These are phyloP conservation scores for Elephantulus edwardii DNA, from an alignment of 2,113 vertebrate species.

Conservation along the genomic window DNA sequence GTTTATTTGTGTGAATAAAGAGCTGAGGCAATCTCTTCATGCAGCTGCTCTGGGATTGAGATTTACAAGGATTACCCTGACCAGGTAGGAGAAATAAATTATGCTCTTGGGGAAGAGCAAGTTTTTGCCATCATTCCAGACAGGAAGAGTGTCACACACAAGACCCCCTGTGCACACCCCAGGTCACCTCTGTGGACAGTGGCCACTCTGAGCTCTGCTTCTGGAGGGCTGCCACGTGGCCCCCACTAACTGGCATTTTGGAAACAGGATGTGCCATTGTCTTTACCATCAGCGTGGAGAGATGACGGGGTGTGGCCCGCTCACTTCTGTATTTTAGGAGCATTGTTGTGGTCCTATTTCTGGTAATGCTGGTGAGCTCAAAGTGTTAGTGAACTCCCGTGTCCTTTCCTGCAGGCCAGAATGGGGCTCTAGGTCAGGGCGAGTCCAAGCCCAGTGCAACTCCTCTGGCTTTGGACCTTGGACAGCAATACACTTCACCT, in stretches of 20 bases:
- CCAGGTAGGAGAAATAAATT: background rate
- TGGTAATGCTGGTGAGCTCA: background rate
- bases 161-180: background rate
- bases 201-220: background rate
- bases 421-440: accelerated
- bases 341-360: background rate
- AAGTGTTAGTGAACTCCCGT: background rate
- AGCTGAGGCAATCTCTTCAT: background rate
- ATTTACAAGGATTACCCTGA: background rate
- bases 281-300: background rate
- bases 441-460: background rate
- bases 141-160: background rate
- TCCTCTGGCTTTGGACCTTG: background rate
- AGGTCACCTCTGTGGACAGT: accelerated
- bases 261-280: background rate
- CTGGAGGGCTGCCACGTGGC: too few relatives aligned
- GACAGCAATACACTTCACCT: background rate
- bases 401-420: background rate
- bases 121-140: background rate
- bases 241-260: background rate
- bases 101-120: background rate
- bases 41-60: background rate
- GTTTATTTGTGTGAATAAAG: background rate
- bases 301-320: background rate
- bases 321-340: background rate